Evolutionary conservation across 2,113 vertebrate genomes (phyloP).

Genomic region (Octodon degus): DNA sequence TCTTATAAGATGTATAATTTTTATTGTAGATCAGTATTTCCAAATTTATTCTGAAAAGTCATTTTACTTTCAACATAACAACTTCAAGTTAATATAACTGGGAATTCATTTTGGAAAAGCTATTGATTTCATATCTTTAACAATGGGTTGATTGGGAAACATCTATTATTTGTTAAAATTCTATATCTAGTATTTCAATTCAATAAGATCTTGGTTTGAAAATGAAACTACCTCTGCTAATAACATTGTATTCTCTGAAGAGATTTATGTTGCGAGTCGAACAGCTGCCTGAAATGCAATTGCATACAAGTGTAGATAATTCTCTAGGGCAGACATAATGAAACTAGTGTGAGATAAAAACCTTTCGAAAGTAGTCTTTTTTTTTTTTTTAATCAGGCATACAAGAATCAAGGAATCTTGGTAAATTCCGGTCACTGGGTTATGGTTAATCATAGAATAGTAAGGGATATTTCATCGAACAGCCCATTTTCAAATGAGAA

Average conservation of each 20-base stretch:
- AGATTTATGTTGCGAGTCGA: constrained; percentile 57
- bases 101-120: constrained; percentile 21
- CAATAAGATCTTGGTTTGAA: constrained; percentile 27
- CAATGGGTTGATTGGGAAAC: background rate
- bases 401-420: background rate
- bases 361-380: background rate
- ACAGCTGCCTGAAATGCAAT: constrained; percentile 15
- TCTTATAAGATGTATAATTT: background rate
- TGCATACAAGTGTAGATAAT: background rate
- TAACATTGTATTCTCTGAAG: constrained; percentile 3
- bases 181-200: background rate
- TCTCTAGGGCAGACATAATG: background rate
- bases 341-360: constrained; percentile 5
- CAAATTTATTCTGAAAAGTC: constrained; percentile 28
- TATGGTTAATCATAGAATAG: background rate
- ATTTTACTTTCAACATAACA: constrained; percentile 44
- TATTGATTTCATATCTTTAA: background rate
- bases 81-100: constrained; percentile 44
- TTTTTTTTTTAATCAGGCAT: background rate
- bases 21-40: background rate
- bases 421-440: background rate
- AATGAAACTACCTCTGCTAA: constrained; percentile 59
- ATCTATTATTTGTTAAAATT: background rate
- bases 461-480: background rate
- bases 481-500: constrained; percentile 13